Evolutionary conservation across 1,140 invertebrate species (phyloP), one percentile per base, ranked within the genome.

Genomic region (Monomorium pharaonis): DNA sequence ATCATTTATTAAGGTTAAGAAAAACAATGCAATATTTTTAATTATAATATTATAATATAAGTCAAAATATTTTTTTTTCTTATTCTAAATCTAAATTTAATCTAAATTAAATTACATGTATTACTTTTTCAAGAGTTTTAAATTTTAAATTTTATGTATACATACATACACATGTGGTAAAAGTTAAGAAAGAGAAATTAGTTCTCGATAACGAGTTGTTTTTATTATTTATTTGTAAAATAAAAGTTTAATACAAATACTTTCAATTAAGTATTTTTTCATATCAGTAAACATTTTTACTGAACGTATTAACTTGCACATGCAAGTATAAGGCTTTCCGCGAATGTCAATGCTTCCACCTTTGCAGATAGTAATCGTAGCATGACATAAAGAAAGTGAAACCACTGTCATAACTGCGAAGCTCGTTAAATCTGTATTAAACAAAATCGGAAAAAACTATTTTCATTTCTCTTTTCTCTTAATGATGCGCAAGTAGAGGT

Each of bases 381-480:
- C 60, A 21, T 69, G 21, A 63, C 62, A 12, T 16, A n/a, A 18
- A 47, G 10, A 27, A 83, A 83, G 51, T 72, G 37, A 83, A 74
- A 83, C 9, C 37, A 47, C 9, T 33, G 4, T 42, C 6, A 5
- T 27, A 47, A 58, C n/a, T 18, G 4, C 9, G 51, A 58, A 44
- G 67, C 24, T 83, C 42, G 27, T 83, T 60, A 72, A 47, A 83
- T 47, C n/a, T 60, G 1, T 27, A 58, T 74, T 24, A 74, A 74
- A 49, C 5, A 83, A 72, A 69, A 70, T 69, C 6, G 24, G n/a
- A 2, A 24, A 18, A 1, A 72, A 44, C 18, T 60, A 47, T 74
- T 74, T 72, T 72, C 6, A 72, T 60, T 58, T 83, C 37, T 44
- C 18, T n/a, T 77, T 18, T 58, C 33, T 81, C 18, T 14, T 74